phyloP scores from a whole-genome alignment of 2,888 invertebrate genomes.

The Trilocha varians region DNA sequence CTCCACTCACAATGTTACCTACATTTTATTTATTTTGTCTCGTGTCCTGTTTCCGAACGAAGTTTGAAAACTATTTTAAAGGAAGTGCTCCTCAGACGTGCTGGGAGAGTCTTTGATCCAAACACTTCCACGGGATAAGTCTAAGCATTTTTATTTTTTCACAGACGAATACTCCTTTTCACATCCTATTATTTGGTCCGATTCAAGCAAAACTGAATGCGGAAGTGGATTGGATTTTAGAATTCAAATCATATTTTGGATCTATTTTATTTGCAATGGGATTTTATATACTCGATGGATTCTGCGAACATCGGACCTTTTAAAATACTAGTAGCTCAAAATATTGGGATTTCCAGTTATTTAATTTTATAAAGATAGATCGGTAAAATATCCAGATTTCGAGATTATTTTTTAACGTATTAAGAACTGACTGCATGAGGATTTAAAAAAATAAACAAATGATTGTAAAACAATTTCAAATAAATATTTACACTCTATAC shows the following conservation, averaged over 20 bases:
- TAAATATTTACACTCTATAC: no score
- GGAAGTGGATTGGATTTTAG: conserved; percentile 24
- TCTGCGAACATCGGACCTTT: conserved; percentile 9
- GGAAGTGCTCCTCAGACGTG: neutral
- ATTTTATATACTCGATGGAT: conserved; percentile 8
- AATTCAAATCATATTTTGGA: conserved; percentile 15
- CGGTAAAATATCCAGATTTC: no score
- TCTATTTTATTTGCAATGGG: conserved; percentile 18
- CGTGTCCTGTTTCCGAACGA: conserved; percentile 1
- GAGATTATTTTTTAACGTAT: no score
- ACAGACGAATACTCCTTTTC: conserved; percentile 6
- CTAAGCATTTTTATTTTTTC: conserved; percentile 6
- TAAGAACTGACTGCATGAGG: no score
- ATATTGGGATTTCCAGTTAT: no score
- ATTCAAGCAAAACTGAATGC: conserved; percentile 16
- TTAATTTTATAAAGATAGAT: no score
- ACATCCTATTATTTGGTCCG: conserved; percentile 15
- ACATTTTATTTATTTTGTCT: neutral
- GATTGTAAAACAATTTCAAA: no score
- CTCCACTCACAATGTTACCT: no score
- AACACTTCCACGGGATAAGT: neutral
- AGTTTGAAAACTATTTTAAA: conserved; percentile 1
- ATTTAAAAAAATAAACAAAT: no score
- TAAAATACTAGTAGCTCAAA: no score
- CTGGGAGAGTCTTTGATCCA: no score